A percentile compares a stretch with the other conserved stretches of the same genome.
Evolutionary conservation across 2,888 invertebrate species (phyloP).

Genomic region (Drosophila paucipuncta): DNA sequence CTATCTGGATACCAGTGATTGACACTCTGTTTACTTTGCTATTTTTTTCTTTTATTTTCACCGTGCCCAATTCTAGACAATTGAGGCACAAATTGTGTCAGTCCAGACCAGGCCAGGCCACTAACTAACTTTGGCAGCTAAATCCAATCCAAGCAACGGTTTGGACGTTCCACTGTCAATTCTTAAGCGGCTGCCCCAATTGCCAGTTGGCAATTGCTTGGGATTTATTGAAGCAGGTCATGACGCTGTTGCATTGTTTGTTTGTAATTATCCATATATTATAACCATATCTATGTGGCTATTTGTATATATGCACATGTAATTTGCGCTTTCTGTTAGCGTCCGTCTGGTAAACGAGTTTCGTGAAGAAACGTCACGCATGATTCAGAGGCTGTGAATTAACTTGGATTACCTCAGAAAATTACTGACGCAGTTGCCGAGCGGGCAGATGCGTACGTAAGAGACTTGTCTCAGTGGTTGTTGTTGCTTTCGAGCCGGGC

Average conservation of each 20-base stretch:
- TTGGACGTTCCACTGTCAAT: constrained; percentile 46
- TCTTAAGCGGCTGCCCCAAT: constrained; percentile 52
- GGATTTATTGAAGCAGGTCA: constrained; percentile 75
- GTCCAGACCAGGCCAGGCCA: constrained; percentile 6
- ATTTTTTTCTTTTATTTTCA: constrained; percentile 36
- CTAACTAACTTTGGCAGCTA: constrained; percentile 54
- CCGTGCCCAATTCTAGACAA: constrained; percentile 60
- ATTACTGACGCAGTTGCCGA: constrained; percentile 13
- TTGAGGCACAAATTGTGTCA: constrained; percentile 53
- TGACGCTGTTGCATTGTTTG: constrained; percentile 51
- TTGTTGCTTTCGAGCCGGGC: constrained; percentile 15
- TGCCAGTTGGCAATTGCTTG: constrained; percentile 42
- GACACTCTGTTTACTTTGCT: constrained; percentile 40
- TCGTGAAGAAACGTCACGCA: constrained; percentile 54
- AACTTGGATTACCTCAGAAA: constrained; percentile 49
- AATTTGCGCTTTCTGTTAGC: constrained; percentile 43
- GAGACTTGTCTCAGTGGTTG: constrained; percentile 20
- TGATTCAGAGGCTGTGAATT: constrained; percentile 48
- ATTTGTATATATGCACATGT: constrained; percentile 25
- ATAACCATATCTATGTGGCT: constrained; percentile 10
- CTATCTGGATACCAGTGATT: constrained; percentile 37
- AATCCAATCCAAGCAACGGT: constrained; percentile 63
- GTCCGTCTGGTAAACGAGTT: constrained; percentile 46
- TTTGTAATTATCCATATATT: constrained; percentile 53
- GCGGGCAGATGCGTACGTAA: constrained; percentile 22